Evolutionary conservation across 2,797 vertebrate genomes (phyloP), one percentile per base, ranked within the genome.

Genomic region (Anguilla anguilla): DNA sequence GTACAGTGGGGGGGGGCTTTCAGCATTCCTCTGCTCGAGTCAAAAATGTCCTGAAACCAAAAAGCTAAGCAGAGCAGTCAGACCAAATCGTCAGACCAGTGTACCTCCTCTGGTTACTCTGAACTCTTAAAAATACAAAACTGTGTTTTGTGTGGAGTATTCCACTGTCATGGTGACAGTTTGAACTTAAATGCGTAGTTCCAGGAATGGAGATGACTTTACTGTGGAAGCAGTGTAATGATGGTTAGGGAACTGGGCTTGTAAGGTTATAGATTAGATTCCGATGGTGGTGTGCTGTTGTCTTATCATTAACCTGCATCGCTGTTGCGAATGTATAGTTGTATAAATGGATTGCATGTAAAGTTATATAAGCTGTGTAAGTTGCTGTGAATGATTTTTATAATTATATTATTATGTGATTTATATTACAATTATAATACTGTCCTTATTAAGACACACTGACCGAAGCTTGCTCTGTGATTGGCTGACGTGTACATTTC

Each of bases 1-100:
- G 95, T 96, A 72, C 94, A 91, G 88, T 6, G 39, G 17, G 17
- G 69, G 22, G 2, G 64, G 64, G 7, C 13, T 69, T 69, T 69
- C n/a, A 2, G 9, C 64, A 69, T 69, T 69, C 28, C 25, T 28
- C 64, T n/a, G 64, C 5, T 25, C 13, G 25, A 28, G 25, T 67
- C 22, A 69, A 28, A 69, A n/a, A n/a, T 7, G 3, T 2, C 64
- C 7, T 28, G 6, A 28, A 25, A 69, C 6, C 19, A 64, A 22
- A 64, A 25, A 64, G 19, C 19, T 64, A 6, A 22, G 61, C 22
- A 3, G 61, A n/a, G 25, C 64, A 9, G 64, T 69, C 25, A n/a
- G 6, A 69, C 25, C 64, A 69, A 69, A 69, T 9, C 25, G 5
- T 59, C 2, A 19, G 15, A 59, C 57, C 57, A 59, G 64, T 69